A percentile compares a stretch with the other conserved stretches of the same genome.
Conservation (phyloP, 2,888 invertebrate species). For the Heliconius ethilla region DNA sequence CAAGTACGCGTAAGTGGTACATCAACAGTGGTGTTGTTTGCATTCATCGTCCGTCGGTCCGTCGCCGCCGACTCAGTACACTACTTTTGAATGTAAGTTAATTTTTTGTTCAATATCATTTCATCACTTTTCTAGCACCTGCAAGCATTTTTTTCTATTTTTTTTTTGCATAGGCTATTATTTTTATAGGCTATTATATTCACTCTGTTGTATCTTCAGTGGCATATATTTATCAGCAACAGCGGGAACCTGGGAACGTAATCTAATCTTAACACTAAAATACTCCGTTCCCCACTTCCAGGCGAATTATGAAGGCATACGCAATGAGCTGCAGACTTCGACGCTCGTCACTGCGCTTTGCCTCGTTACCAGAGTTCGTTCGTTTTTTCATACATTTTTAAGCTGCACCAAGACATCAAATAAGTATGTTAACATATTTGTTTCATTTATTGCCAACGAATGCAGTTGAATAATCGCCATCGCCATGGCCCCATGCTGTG, state of each 20-base stretch:
- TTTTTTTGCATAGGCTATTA: background rate
- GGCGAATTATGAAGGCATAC: no score
- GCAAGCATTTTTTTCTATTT: background rate
- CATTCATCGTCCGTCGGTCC: background rate
- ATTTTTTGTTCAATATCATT: background rate
- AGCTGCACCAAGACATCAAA: no score
- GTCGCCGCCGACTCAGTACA: background rate
- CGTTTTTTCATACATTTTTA: no score
- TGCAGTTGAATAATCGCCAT: background rate
- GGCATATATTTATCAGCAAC: background rate
- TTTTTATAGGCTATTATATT: no score
- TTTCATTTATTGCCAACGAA: background rate
- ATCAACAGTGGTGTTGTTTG: conserved; percentile 1
- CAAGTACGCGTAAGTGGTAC: background rate
- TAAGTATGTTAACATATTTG: no score
- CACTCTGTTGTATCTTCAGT: background rate
- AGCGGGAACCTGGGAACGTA: no score
- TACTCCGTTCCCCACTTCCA: no score
- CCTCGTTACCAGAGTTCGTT: no score
- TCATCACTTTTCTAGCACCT: no score
- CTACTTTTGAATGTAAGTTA: conserved; percentile 16
- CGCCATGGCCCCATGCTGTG: background rate
- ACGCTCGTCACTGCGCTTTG: no score
- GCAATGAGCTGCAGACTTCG: no score
- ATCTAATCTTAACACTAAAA: no score